Evolutionary conservation across 92 coral and sea anemone species (phyloP).

Genomic region (Porites evermanni): DNA sequence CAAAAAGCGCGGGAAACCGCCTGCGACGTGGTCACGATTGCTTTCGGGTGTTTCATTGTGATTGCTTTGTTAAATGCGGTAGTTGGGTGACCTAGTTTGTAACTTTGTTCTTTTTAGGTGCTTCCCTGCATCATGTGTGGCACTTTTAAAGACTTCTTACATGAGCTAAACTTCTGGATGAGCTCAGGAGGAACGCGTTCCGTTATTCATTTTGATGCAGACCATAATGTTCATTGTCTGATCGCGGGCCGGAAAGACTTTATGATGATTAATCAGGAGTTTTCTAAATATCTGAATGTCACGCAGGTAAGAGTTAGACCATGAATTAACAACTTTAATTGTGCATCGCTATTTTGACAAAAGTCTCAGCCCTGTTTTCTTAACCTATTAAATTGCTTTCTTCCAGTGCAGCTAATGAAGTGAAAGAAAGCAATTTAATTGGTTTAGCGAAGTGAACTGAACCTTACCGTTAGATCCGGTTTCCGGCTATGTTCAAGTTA

Average conservation of each 20-base stretch:
- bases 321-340: too few relatives aligned
- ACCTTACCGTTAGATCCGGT: too few relatives aligned
- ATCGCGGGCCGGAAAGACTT: slow-evolving; percentile 94
- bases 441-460: too few relatives aligned
- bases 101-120: slow-evolving; percentile 52
- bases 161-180: slow-evolving; percentile 98
- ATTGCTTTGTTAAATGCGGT: background rate
- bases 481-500: too few relatives aligned
- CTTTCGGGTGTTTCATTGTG: too few relatives aligned
- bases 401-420: too few relatives aligned
- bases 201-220: slow-evolving; percentile 97
- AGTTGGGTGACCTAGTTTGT: background rate
- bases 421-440: too few relatives aligned
- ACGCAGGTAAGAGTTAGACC: slow-evolving; percentile 57
- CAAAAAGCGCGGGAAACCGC: too few relatives aligned
- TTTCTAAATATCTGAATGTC: slow-evolving; percentile 58
- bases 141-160: slow-evolving; percentile 88
- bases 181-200: slow-evolving; percentile 99
- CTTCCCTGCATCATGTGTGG: slow-evolving; percentile 91
- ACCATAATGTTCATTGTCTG: slow-evolving; percentile 95
- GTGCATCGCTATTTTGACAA: too few relatives aligned
- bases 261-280: slow-evolving; percentile 87
- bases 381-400: too few relatives aligned
- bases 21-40: too few relatives aligned
- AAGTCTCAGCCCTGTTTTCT: too few relatives aligned